phyloP scores from a whole-genome alignment of 2,888 invertebrate genomes.

The Kryphioiulus occultus region DNA sequence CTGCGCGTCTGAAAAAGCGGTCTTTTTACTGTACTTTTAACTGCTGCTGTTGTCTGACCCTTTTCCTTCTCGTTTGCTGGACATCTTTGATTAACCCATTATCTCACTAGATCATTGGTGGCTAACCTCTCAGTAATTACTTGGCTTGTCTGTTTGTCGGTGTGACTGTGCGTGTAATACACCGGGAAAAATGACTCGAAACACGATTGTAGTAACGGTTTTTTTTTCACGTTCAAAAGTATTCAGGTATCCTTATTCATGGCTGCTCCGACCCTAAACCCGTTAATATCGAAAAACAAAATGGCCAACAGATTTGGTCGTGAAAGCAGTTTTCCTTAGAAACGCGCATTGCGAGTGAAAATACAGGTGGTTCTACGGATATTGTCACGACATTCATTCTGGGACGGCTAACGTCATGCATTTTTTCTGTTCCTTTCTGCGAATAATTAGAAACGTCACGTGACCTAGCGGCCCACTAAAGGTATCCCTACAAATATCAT shows the following conservation, averaged over 20 bases:
- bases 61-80: not conserved
- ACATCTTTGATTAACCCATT: not conserved
- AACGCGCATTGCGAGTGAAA: not conserved
- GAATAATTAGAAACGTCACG: too few relatives aligned
- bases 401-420: not conserved
- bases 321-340: not conserved
- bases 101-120: not conserved
- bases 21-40: constrained; percentile 29
- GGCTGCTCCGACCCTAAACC: not conserved
- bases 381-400: not conserved
- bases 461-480: too few relatives aligned
- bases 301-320: not conserved
- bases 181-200: not conserved
- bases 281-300: not conserved
- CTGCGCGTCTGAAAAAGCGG: constrained; percentile 31
- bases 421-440: too few relatives aligned
- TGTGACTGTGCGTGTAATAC: constrained; percentile 29
- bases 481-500: too few relatives aligned
- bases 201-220: not conserved
- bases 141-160: constrained; percentile 20
- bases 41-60: constrained; percentile 33
- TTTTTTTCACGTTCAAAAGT: not conserved
- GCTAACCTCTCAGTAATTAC: not conserved
- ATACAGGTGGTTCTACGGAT: not conserved
- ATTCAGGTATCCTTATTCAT: not conserved